Percentiles rank a stretch among this genome's conserved stretches.
phyloP scores from a whole-genome alignment of 2,113 vertebrate species.

The Spizaetus ornatus region DNA sequence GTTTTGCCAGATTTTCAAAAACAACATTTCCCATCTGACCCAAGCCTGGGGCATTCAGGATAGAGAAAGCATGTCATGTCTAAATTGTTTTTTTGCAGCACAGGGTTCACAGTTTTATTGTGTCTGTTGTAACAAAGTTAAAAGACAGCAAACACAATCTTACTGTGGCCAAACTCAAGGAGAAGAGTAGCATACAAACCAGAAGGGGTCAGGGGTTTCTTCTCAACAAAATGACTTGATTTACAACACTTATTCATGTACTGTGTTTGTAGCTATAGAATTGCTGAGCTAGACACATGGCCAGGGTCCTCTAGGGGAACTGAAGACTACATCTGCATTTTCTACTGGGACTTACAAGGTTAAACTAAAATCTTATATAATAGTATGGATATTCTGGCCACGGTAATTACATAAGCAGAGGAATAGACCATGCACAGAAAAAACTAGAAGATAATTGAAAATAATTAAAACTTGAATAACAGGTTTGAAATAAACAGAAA shows the following conservation, averaged over 20 bases:
- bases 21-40: not conserved
- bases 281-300: not conserved
- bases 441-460: not conserved
- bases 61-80: not conserved
- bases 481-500: not conserved
- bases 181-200: not conserved
- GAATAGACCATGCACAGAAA: not conserved
- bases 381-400: not conserved
- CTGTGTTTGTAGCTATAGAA: not conserved
- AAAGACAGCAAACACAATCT: not conserved
- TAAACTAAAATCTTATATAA: not conserved
- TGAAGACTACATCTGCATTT: not conserved
- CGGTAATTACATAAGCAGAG: not conserved
- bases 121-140: not conserved
- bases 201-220: not conserved
- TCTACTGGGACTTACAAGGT: not conserved
- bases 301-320: not conserved
- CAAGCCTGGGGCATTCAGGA: not conserved
- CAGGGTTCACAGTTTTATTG: not conserved
- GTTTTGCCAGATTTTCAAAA: constrained; percentile 3
- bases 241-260: not conserved
- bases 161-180: not conserved
- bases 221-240: not conserved
- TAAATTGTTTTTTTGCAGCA: not conserved
- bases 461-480: not conserved